Conservation (phyloP, 2,888 invertebrate species). For the Caenorhabditis doughertyi region DNA sequence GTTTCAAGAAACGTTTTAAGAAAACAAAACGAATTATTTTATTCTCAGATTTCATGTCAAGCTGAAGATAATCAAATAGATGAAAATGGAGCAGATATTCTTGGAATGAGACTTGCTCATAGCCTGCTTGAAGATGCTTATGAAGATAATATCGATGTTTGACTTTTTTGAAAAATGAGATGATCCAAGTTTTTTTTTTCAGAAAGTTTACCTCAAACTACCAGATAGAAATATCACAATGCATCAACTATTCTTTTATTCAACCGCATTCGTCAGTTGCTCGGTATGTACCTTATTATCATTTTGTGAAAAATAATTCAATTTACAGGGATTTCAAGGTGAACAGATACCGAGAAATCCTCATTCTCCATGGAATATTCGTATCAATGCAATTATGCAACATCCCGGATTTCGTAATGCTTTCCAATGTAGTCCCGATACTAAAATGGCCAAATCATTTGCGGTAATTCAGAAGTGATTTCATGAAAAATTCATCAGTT, state of each 20-base stretch:
- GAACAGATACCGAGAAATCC: background rate
- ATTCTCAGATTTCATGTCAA: background rate
- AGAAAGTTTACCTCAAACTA: conserved; percentile 3
- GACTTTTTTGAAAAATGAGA: background rate
- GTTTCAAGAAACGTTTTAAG: background rate
- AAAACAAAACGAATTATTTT: background rate
- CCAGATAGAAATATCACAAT: background rate
- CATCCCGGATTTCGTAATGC: conserved; percentile 10
- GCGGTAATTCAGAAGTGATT: background rate
- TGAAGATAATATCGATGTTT: background rate
- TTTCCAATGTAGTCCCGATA: conserved; percentile 5
- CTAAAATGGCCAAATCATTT: conserved; percentile 11
- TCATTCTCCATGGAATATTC: background rate
- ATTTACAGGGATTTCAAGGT: background rate
- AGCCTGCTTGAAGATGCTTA: conserved; percentile 6
- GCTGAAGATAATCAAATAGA: conserved; percentile 6
- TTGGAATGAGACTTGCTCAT: conserved; percentile 34
- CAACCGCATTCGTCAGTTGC: background rate
- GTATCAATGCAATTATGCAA: background rate
- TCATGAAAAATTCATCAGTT: background rate
- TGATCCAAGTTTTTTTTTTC: background rate
- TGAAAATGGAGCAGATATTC: conserved; percentile 40
- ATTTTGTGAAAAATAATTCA: too few relatives aligned
- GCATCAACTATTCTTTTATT: conserved; percentile 24
- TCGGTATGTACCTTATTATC: background rate